phyloP scores from a whole-genome alignment of 1,140 invertebrate genomes.

The Bemisia tabaci region DNA sequence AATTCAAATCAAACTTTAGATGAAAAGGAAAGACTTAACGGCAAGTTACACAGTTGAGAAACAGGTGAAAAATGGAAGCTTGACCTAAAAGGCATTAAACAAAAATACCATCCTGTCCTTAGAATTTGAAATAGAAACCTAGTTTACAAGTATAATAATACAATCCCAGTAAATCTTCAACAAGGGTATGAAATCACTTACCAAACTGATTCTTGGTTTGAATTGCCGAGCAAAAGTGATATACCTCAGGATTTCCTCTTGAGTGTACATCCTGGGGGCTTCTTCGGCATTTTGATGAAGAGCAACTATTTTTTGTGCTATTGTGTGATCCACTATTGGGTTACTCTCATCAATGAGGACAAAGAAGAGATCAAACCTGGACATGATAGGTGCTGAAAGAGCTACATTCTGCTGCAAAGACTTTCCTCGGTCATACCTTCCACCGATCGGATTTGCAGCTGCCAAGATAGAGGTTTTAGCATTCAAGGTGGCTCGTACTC shows the following conservation, averaged over 20 bases:
- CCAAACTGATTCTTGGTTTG: constrained; percentile 74
- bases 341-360: constrained; percentile 93
- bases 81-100: too few species aligned
- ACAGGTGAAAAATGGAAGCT: too few species aligned
- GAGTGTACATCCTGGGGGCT: constrained; percentile 64
- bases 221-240: constrained; percentile 94
- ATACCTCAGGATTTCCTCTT: constrained; percentile 81
- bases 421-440: constrained; percentile 87
- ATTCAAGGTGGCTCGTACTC: constrained; percentile 93
- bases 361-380: constrained; percentile 97
- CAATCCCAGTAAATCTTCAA: too few species aligned
- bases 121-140: too few species aligned
- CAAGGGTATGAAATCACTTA: too few species aligned
- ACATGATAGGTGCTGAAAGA: constrained; percentile 95
- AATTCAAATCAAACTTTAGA: too few species aligned
- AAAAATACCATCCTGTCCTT: too few species aligned
- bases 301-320: constrained; percentile 90
- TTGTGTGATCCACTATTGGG: constrained; percentile 49
- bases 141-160: too few species aligned
- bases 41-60: too few species aligned
- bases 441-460: constrained; percentile 95
- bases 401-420: constrained; percentile 91
- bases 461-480: constrained; percentile 95
- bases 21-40: too few species aligned
- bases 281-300: constrained; percentile 69